Evolutionary conservation across 1,140 invertebrate species (phyloP).

Genomic region (Papilio machaon): DNA sequence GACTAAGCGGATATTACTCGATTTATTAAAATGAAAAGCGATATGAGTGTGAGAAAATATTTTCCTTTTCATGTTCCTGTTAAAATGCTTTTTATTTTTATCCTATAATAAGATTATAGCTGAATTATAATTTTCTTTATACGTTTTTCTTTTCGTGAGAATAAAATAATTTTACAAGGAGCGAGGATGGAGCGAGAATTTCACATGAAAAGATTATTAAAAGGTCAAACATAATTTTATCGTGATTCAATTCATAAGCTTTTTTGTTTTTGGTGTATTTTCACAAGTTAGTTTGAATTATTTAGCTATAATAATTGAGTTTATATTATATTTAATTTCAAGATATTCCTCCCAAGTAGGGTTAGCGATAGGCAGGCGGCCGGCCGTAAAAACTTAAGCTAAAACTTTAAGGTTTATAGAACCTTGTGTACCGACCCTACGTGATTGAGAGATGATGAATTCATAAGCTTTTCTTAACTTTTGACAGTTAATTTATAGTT

Average conservation of each 20-base stretch:
- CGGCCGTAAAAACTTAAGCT: too few species aligned
- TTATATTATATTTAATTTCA: too few species aligned
- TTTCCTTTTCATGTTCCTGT: slow-evolving; percentile 11
- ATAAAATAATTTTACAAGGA: not conserved
- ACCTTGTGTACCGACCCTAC: too few species aligned
- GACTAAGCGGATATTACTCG: slow-evolving; percentile 36
- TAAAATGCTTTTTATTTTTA: not conserved
- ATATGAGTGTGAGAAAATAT: slow-evolving; percentile 19
- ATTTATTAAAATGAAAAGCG: slow-evolving; percentile 34
- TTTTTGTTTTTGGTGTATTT: too few species aligned
- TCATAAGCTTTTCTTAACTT: too few species aligned
- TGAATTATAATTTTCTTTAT: not conserved
- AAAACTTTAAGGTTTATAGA: too few species aligned
- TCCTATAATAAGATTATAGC: not conserved
- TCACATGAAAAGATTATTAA: not conserved
- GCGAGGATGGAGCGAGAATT: not conserved
- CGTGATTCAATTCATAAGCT: not conserved
- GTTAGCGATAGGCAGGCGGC: too few species aligned
- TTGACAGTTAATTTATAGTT: too few species aligned
- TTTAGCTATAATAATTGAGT: too few species aligned
- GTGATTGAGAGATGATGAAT: too few species aligned
- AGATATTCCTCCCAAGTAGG: too few species aligned
- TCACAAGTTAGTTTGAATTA: too few species aligned
- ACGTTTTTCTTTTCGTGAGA: not conserved
- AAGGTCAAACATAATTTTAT: not conserved